Evolutionary conservation across 2,888 invertebrate genomes (phyloP).

Genomic region (Mythimna ferrago): DNA sequence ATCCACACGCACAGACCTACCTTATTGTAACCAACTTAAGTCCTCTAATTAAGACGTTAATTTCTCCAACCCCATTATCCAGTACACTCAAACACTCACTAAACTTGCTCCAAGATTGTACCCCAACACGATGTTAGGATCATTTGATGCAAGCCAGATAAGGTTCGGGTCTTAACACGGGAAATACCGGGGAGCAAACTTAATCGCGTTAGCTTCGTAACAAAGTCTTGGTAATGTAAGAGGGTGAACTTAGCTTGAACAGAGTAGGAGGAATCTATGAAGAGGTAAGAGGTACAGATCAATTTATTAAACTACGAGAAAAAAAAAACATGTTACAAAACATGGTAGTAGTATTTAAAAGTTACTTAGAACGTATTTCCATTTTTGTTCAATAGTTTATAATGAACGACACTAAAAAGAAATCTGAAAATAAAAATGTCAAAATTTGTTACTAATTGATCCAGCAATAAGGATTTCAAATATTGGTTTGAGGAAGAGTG

Average conservation of each 20-base stretch:
- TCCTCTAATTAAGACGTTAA: background rate
- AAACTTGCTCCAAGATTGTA: conserved; percentile 14
- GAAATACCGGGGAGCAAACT: conserved; percentile 31
- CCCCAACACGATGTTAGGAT: background rate
- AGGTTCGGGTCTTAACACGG: conserved; percentile 6
- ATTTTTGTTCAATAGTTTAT: too few relatives aligned
- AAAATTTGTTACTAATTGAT: too few relatives aligned
- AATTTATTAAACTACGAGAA: too few relatives aligned
- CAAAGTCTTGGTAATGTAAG: conserved; percentile 31
- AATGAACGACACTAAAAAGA: too few relatives aligned
- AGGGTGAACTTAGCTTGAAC: conserved; percentile 9
- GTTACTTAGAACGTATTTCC: too few relatives aligned
- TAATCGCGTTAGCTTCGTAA: conserved; percentile 23
- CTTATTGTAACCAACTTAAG: background rate
- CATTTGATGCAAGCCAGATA: conserved; percentile 24
- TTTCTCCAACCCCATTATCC: background rate
- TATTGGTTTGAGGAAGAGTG: too few relatives aligned
- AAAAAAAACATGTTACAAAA: too few relatives aligned
- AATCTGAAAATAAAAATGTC: too few relatives aligned
- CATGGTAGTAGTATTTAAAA: too few relatives aligned
- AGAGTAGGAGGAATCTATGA: background rate
- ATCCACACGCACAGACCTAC: too few relatives aligned
- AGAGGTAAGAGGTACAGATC: background rate
- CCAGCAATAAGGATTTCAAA: too few relatives aligned
- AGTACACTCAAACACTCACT: background rate